phyloP scores from a whole-genome alignment of 2,888 invertebrate genomes.

The Drosophila parthenogenetica region DNA sequence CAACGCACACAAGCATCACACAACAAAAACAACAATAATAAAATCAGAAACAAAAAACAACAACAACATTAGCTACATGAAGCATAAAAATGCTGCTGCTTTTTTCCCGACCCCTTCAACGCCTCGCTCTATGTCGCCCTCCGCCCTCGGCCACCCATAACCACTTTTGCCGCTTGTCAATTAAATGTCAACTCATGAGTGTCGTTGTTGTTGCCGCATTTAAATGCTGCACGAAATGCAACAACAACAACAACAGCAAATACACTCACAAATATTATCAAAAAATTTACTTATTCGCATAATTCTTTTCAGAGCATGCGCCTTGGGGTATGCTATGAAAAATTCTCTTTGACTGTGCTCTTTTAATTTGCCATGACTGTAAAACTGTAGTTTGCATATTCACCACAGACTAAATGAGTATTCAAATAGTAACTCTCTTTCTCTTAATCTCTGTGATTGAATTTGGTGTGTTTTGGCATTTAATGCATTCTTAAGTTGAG shows the following conservation, averaged over 20 bases:
- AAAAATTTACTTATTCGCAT: slow-evolving; percentile 16
- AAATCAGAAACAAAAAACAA: slow-evolving; percentile 38
- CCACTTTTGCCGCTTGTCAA: slow-evolving; percentile 61
- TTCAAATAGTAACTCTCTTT: slow-evolving; percentile 1
- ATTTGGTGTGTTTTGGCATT: slow-evolving; percentile 54
- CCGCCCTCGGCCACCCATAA: neutral
- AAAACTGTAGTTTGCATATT: slow-evolving; percentile 53
- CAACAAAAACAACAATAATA: slow-evolving; percentile 15
- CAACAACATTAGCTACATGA: slow-evolving; percentile 12
- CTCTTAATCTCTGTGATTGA: slow-evolving; percentile 38
- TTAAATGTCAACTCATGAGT: slow-evolving; percentile 73
- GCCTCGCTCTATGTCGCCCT: neutral
- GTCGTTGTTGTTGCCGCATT: slow-evolving; percentile 58
- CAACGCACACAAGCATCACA: neutral
- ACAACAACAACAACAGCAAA: slow-evolving; percentile 7
- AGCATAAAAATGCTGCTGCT: slow-evolving; percentile 37
- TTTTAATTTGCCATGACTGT: slow-evolving; percentile 31
- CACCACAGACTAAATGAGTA: slow-evolving; percentile 41
- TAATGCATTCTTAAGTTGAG: slow-evolving; percentile 46
- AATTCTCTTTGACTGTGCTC: neutral
- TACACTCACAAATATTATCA: neutral
- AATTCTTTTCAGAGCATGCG: slow-evolving; percentile 49
- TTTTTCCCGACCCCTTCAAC: slow-evolving; percentile 6
- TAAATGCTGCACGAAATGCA: slow-evolving; percentile 50
- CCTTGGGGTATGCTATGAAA: slow-evolving; percentile 30